phyloP scores from a whole-genome alignment of 1,140 invertebrate genomes.

The Euborellia annulipes region DNA sequence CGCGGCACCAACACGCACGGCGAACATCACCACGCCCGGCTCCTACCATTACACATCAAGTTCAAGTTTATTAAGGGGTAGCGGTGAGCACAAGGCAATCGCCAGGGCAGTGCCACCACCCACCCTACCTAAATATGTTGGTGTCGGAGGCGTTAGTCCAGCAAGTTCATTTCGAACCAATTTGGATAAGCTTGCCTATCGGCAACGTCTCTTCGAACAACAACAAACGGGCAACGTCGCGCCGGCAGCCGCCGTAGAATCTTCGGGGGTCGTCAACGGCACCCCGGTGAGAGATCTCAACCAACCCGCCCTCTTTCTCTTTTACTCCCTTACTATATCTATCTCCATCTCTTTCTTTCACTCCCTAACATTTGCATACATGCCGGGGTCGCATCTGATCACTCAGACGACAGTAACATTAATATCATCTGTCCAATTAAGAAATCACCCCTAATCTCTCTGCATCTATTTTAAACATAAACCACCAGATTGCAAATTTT shows the following conservation, averaged over 20 bases:
- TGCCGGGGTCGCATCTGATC: too few species aligned
- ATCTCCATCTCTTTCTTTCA: too few species aligned
- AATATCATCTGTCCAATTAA: too few species aligned
- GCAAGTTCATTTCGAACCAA: constrained; percentile 49
- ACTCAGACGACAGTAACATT: too few species aligned
- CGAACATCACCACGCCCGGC: background rate
- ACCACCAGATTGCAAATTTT: too few species aligned
- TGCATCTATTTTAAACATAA: too few species aligned
- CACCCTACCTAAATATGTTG: constrained; percentile 42
- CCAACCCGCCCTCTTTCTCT: background rate
- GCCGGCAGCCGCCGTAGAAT: constrained; percentile 26
- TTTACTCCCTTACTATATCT: constrained; percentile 6
- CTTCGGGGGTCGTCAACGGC: background rate
- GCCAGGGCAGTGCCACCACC: constrained; percentile 38
- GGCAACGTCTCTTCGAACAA: constrained; percentile 49
- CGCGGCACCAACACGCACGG: background rate
- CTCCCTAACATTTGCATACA: too few species aligned
- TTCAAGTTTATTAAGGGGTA: too few species aligned
- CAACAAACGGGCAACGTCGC: constrained; percentile 19
- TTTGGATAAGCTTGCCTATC: constrained; percentile 47
- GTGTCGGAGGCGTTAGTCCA: too few species aligned
- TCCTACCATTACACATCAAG: background rate
- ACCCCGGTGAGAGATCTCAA: background rate
- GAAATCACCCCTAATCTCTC: too few species aligned
- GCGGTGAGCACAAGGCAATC: background rate